Percentiles rank a stretch among this genome's conserved stretches.
Conservation (phyloP, 2,113 vertebrate species). For the Tapirus terrestris region DNA sequence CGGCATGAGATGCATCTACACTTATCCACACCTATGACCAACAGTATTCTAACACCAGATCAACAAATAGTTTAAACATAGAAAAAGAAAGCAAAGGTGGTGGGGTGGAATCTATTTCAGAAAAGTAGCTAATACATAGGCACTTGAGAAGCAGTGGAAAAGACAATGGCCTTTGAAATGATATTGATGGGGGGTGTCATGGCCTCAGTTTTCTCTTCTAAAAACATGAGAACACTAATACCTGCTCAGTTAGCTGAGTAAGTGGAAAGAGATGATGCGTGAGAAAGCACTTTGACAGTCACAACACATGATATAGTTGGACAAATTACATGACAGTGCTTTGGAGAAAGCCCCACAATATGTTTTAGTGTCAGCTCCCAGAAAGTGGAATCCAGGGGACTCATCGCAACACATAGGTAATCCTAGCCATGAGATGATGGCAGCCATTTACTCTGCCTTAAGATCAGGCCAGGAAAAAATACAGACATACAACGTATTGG, state of each 20-base stretch:
- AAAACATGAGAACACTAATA: background rate
- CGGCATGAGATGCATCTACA: background rate
- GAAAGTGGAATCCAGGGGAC: background rate
- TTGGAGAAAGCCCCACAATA: background rate
- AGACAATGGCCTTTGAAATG: background rate
- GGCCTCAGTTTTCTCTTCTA: background rate
- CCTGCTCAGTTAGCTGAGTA: background rate
- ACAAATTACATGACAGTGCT: background rate
- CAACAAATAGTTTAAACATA: background rate
- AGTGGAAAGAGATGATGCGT: background rate
- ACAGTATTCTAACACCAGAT: background rate
- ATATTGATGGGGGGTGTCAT: accelerated
- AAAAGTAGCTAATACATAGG: background rate
- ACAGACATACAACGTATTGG: background rate
- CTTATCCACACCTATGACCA: background rate
- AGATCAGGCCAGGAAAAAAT: background rate
- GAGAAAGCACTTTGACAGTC: background rate
- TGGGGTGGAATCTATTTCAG: background rate
- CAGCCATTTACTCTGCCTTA: background rate
- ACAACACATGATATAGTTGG: background rate
- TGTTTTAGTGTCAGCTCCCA: too few relatives aligned
- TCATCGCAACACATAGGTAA: background rate
- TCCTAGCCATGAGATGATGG: background rate
- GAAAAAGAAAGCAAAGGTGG: background rate
- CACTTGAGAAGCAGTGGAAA: background rate